Evolutionary conservation across 2,113 vertebrate species (phyloP).

Genomic region (Alethe diademata): DNA sequence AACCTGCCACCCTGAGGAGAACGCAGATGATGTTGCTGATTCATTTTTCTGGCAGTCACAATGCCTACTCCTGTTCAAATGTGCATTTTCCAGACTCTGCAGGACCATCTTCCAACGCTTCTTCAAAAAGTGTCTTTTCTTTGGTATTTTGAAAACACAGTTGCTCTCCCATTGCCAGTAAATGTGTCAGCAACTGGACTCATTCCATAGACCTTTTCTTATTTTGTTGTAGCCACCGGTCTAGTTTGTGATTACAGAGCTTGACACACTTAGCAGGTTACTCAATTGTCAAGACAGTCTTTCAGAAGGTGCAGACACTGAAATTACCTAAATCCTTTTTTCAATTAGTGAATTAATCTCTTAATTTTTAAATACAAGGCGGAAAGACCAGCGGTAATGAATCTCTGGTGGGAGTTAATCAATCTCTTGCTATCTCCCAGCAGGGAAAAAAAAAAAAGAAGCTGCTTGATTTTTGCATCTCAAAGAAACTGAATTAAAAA

Average conservation of each 20-base stretch:
- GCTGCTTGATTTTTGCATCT: neutral
- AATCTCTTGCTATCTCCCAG: neutral
- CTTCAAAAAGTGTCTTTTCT: neutral
- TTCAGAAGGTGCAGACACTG: neutral
- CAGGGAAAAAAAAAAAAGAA: neutral
- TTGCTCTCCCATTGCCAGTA: neutral
- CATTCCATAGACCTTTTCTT: neutral
- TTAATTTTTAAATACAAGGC: neutral
- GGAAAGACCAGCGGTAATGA: fast-evolving
- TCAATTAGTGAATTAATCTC: neutral
- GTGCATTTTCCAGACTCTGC: neutral
- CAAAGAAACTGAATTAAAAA: neutral
- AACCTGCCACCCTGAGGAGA: neutral
- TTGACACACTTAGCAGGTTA: neutral
- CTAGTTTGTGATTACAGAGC: neutral
- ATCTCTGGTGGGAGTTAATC: neutral
- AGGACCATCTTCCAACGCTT: neutral
- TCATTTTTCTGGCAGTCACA: neutral
- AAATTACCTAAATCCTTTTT: neutral
- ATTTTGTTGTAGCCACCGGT: neutral
- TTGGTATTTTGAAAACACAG: neutral
- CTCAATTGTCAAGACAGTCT: neutral
- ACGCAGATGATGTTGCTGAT: neutral
- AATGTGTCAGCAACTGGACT: neutral
- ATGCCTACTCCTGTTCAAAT: neutral